These are phyloP conservation scores for Streblospio benedicti DNA, from an alignment of 1,140 invertebrate species.

Conservation along the genomic window DNA sequence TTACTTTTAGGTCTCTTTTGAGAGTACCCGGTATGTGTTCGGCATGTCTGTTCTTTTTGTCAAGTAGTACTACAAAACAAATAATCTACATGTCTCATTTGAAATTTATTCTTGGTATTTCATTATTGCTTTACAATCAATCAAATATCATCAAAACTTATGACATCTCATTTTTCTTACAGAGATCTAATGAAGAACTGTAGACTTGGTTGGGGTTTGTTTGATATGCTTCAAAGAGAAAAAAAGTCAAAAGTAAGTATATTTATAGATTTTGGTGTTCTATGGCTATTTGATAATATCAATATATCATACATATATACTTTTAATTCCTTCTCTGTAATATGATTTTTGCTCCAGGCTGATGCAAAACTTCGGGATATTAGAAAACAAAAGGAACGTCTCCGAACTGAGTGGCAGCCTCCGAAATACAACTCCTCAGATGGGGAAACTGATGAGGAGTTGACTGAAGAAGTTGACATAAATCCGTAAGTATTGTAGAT, in stretches of 20 bases:
- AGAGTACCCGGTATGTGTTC: too few species aligned
- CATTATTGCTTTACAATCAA: too few species aligned
- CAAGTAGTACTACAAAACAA: too few species aligned
- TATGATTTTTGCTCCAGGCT: slow-evolving; percentile 22
- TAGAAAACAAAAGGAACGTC: slow-evolving; percentile 21
- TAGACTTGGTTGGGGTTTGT: slow-evolving; percentile 39
- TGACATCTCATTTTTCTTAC: slow-evolving; percentile 15
- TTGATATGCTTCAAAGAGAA: slow-evolving; percentile 39
- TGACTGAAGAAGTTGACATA: slow-evolving; percentile 24
- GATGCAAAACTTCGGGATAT: slow-evolving; percentile 25
- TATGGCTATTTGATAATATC: background rate
- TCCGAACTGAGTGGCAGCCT: slow-evolving; percentile 34
- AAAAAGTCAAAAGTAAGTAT: slow-evolving; percentile 27
- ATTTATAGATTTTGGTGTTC: background rate
- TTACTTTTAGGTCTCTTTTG: too few species aligned
- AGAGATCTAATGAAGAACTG: slow-evolving; percentile 40
- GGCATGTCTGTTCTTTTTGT: too few species aligned
- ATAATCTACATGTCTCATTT: too few species aligned
- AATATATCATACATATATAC: background rate
- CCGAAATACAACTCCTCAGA: slow-evolving; percentile 32
- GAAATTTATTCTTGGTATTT: too few species aligned
- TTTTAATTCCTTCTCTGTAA: background rate
- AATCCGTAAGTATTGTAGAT: too few species aligned
- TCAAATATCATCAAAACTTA: too few species aligned
- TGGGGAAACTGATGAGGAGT: slow-evolving; percentile 19